Base-by-base conservation (phyloP, 2,888 invertebrate genomes). In the Conops quadrifasciatus region DNA sequence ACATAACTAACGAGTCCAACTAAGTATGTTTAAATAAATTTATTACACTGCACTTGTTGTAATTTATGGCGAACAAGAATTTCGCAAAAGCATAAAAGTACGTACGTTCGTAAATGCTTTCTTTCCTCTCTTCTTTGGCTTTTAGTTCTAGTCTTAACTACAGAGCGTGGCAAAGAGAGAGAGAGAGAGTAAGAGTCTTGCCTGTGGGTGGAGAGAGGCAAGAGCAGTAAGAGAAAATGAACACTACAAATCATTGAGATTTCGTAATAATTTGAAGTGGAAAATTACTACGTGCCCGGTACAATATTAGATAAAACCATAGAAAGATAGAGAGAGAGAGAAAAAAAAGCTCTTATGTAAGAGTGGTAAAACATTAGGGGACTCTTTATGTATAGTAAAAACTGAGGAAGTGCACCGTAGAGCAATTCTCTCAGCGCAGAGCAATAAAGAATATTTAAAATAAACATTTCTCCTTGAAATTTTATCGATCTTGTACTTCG, bases 101-200 rank as follows among this genome's bases (percentile, higher is more conserved):
- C 36, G 36, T 7, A 36, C 36, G 36, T 9, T 36, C 9, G 36
- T 9, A 4, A 4, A 36, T 9, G 5, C 36, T 36, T 36, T 9
- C 9, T 36, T 36, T 7, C 36, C 36, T 36, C 19, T 49, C 11
- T 19, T 49, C 49, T 49, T 11, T 53, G 51, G 60, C 49, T 53
- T 51, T 62, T 51, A 49, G 49, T 28, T 30, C 47, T 36, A 56
- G 43, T 45, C 47, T 58, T 43, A 58, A 30, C 45, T 24, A 56
- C 36, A 28, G 9, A 21, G 58, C 4, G 30, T n/a, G 3, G 19
- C n/a, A 49, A 49, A n/a, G 7, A 49, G n/a, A 49, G 2, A 49
- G 19, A 49, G 2, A 53, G 16, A 47, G 26, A 53, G 24, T 58
- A 24, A 30, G 49, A 65, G 63, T 62, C 73, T 75, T 75, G 77